Evolutionary conservation across 1,140 invertebrate genomes (phyloP).

Genomic region (Drosophila kurseongensis): DNA sequence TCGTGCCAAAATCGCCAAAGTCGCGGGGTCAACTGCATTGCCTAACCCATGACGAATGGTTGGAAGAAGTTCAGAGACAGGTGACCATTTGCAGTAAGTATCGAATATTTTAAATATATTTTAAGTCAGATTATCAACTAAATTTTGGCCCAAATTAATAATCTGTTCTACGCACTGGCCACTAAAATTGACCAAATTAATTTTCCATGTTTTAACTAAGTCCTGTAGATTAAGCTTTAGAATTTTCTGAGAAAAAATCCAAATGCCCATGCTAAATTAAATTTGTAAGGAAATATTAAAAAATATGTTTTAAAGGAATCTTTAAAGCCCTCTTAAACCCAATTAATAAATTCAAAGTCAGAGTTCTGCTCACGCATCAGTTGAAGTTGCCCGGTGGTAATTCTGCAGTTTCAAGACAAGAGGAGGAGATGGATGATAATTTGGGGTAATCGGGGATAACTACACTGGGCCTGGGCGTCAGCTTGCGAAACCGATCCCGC

Average conservation of each 20-base stretch:
- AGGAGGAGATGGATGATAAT: constrained; percentile 10
- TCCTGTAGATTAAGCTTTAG: too few species aligned
- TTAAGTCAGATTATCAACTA: too few species aligned
- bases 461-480: constrained; percentile 78
- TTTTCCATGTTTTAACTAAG: too few species aligned
- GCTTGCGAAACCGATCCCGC: constrained; percentile 75
- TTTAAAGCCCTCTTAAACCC: neutral
- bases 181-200: too few species aligned
- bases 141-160: too few species aligned
- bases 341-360: neutral
- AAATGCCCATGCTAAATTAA: too few species aligned
- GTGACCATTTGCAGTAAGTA: constrained; percentile 81
- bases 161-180: too few species aligned
- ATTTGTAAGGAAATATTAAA: too few species aligned
- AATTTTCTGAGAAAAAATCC: too few species aligned
- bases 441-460: constrained; percentile 60
- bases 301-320: too few species aligned
- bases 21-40: constrained; percentile 52
- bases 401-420: constrained; percentile 36
- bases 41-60: constrained; percentile 74
- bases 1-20: constrained; percentile 71
- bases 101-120: neutral
- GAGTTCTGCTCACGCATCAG: constrained; percentile 6
- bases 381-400: constrained; percentile 8
- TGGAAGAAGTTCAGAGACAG: constrained; percentile 77